Percentiles rank a stretch among this genome's conserved stretches.
Conservation (phyloP, 2,113 vertebrate species). For the Notiomystis cincta region DNA sequence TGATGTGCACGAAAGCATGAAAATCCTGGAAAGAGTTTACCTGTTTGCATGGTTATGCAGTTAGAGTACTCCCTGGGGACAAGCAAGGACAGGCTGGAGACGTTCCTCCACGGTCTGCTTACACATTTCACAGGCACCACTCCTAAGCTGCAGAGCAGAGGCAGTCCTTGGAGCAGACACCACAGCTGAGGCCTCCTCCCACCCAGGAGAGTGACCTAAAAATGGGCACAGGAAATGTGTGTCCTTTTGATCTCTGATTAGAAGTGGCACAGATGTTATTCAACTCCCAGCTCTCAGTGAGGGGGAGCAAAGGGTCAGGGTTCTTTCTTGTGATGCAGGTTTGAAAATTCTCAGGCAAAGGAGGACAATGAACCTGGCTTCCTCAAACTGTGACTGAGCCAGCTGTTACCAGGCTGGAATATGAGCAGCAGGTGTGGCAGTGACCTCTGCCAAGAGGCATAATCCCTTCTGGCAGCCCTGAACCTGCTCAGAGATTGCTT, state of each 20-base stretch:
- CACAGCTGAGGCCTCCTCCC: neutral
- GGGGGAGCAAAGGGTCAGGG: neutral
- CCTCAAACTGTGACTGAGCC: neutral
- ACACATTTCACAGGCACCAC: neutral
- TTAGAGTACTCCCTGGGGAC: neutral
- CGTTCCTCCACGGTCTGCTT: accelerated
- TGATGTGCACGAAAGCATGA: neutral
- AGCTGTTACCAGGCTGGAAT: neutral
- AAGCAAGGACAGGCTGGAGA: neutral
- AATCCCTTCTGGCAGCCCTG: neutral
- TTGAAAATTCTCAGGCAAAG: neutral
- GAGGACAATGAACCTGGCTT: neutral
- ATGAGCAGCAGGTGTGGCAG: neutral
- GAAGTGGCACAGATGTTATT: neutral
- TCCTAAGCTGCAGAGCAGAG: neutral
- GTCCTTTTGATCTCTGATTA: neutral
- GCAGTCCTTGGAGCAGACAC: neutral
- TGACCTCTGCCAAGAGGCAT: neutral
- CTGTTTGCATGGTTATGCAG: neutral
- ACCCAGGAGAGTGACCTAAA: neutral
- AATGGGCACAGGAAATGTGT: neutral
- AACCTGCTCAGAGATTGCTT: neutral
- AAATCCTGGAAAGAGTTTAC: neutral
- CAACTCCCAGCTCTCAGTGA: neutral
- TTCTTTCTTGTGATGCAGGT: neutral